Conservation (phyloP, 2,113 vertebrate genomes). For the Sardina pilchardus region DNA sequence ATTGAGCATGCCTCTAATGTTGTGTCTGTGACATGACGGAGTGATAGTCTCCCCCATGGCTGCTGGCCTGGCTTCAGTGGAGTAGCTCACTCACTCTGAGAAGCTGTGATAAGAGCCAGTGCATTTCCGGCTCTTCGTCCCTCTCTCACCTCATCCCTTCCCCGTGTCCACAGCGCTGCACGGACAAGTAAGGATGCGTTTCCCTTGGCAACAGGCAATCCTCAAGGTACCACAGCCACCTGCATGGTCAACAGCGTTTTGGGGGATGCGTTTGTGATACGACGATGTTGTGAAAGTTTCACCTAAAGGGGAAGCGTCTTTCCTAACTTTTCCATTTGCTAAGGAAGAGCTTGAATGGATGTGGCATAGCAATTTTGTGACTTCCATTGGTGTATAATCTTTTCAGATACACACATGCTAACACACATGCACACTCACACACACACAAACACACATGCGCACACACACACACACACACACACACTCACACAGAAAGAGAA, state of each 20-base stretch:
- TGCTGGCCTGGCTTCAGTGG: neutral
- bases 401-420: neutral
- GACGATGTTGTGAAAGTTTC: neutral
- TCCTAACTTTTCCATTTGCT: neutral
- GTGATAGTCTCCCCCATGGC: neutral
- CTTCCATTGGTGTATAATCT: neutral
- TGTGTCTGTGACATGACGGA: too few relatives aligned
- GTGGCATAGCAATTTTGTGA: neutral
- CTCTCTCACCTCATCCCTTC: neutral
- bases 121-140: neutral
- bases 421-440: too few relatives aligned
- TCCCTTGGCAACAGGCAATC: neutral
- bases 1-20: too few relatives aligned
- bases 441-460: too few relatives aligned
- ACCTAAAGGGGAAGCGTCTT: neutral
- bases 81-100: neutral
- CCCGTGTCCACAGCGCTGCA: neutral
- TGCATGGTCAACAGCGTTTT: neutral
- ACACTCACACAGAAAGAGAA: too few relatives aligned
- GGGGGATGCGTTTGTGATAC: neutral
- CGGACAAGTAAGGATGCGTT: neutral
- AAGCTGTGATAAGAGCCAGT: neutral
- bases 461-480: neutral
- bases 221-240: neutral
- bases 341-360: neutral